Percentiles rank a stretch among this genome's conserved stretches.
Evolutionary conservation across 2,888 invertebrate genomes (phyloP).

Genomic region (Microplitis deprimator): DNA sequence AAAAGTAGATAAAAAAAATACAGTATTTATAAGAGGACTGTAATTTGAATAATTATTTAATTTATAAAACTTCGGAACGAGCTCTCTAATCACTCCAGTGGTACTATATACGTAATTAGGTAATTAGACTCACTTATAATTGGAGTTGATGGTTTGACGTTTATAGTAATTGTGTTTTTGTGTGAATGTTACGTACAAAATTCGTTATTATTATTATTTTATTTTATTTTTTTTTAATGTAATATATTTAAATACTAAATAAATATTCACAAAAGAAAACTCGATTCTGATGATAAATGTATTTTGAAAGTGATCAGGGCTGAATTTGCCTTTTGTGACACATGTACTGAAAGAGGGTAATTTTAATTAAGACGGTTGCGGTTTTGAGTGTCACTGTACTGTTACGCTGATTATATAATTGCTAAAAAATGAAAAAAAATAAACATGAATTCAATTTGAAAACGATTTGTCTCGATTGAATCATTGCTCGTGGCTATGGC

Average conservation of each 20-base stretch:
- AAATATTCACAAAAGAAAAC: constrained; percentile 57
- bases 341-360: constrained; percentile 41
- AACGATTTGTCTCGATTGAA: constrained; percentile 60
- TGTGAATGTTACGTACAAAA: constrained; percentile 63
- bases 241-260: constrained; percentile 66
- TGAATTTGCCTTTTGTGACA: constrained; percentile 55
- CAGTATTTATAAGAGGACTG: constrained; percentile 71
- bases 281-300: constrained; percentile 57
- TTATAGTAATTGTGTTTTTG: constrained; percentile 62
- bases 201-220: constrained; percentile 41
- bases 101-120: constrained; percentile 64
- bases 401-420: constrained; percentile 71
- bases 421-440: constrained; percentile 64
- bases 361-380: constrained; percentile 62
- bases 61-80: constrained; percentile 68
- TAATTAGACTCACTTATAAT: constrained; percentile 50
- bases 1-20: constrained; percentile 51
- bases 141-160: constrained; percentile 25
- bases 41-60: constrained; percentile 71
- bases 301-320: constrained; percentile 66
- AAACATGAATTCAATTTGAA: constrained; percentile 69
- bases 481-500: constrained; percentile 60
- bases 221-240: constrained; percentile 61
- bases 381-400: constrained; percentile 70
- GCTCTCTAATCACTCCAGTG: constrained; percentile 65